These are phyloP conservation scores for Azemiops feae DNA, from an alignment of 2,113 vertebrate species.

Conservation along the genomic window DNA sequence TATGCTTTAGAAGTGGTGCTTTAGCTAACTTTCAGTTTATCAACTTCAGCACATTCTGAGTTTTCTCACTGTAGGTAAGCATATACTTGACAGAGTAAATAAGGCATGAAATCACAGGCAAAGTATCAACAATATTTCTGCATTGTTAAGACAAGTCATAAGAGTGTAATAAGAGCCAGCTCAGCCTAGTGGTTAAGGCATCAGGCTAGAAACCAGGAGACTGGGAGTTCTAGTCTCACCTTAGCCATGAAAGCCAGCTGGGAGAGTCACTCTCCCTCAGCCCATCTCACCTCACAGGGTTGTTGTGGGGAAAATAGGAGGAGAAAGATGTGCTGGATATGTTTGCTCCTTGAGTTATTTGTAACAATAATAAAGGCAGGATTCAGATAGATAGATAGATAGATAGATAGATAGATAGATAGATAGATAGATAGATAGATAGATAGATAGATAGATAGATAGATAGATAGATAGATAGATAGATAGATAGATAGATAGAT, in stretches of 20 bases:
- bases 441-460: no score
- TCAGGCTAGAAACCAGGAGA: neutral
- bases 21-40: slow-evolving; percentile 29
- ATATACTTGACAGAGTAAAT: neutral
- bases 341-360: neutral
- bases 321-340: neutral
- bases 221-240: no score
- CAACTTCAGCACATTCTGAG: neutral
- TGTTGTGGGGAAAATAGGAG: no score
- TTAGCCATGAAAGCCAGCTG: no score
- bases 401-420: no score
- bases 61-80: slow-evolving; percentile 17
- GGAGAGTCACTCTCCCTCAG: no score
- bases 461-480: no score
- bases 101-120: neutral
- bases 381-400: neutral
- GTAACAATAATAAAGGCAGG: neutral
- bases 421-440: no score
- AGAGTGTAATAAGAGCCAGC: neutral
- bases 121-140: neutral
- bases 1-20: slow-evolving; percentile 37
- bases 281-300: no score
- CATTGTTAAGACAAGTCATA: neutral
- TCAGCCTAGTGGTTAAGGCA: neutral
- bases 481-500: no score